These are phyloP conservation scores for Apantesis nais DNA, from an alignment of 2,888 invertebrate species.

Conservation along the genomic window DNA sequence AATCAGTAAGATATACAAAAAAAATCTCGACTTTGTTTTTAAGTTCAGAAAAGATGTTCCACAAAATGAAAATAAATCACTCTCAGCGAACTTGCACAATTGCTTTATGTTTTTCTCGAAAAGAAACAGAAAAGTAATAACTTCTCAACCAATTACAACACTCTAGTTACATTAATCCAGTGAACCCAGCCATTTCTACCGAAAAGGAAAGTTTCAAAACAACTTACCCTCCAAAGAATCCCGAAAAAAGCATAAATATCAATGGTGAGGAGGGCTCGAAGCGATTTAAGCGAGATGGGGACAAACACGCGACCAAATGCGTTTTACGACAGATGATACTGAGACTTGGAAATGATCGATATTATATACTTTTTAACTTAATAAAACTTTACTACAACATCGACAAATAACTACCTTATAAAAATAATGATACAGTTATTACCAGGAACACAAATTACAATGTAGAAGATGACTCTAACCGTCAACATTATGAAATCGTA, in stretches of 20 bases:
- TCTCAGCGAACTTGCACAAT: constrained; percentile 68
- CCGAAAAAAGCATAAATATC: constrained; percentile 79
- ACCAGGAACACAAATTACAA: constrained; percentile 55
- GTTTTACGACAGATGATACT: constrained; percentile 70
- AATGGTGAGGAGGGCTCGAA: constrained; percentile 71
- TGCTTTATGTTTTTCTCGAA: constrained; percentile 75
- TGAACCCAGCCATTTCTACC: constrained; percentile 66
- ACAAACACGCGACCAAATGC: constrained; percentile 66
- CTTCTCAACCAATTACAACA: constrained; percentile 79
- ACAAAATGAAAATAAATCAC: constrained; percentile 74
- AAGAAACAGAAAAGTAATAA: constrained; percentile 76
- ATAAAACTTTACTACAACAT: constrained; percentile 20
- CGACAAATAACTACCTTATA: constrained; percentile 21
- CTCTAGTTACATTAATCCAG: constrained; percentile 78
- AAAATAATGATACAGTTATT: constrained; percentile 46
- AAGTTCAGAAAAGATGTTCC: constrained; percentile 67
- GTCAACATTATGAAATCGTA: constrained; percentile 69
- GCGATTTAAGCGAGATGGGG: constrained; percentile 64
- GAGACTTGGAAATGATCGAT: constrained; percentile 71
- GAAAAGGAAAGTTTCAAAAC: constrained; percentile 77
- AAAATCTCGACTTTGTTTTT: constrained; percentile 65
- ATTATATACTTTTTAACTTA: constrained; percentile 53
- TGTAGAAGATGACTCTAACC: constrained; percentile 64
- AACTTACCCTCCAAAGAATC: constrained; percentile 70
- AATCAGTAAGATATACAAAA: constrained; percentile 65